These are phyloP conservation scores for Gymnogyps californianus DNA, from an alignment of 2,113 vertebrate genomes.

Conservation along the genomic window DNA sequence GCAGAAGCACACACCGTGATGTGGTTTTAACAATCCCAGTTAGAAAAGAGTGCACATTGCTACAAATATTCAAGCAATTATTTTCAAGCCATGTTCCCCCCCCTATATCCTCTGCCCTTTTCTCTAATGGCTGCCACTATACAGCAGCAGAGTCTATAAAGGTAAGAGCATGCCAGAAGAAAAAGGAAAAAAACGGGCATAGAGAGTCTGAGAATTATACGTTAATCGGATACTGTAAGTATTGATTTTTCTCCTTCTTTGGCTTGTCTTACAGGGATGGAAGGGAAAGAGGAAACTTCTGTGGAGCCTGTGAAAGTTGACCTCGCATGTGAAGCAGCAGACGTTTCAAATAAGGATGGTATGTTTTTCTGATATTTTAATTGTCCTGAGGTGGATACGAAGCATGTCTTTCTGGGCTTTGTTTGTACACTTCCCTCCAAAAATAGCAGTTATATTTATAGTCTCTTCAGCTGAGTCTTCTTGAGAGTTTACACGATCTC, in stretches of 20 bases:
- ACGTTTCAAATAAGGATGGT: constrained; percentile 64
- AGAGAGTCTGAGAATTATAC: background rate
- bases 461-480: background rate
- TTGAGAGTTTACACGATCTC: background rate
- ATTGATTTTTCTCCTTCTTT: constrained; percentile 10
- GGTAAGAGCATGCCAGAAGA: background rate
- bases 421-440: background rate
- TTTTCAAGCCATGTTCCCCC: background rate
- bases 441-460: background rate
- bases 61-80: background rate
- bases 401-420: background rate
- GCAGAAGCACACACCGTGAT: background rate
- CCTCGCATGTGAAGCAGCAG: constrained; percentile 22
- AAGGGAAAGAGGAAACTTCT: constrained; percentile 21
- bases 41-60: background rate
- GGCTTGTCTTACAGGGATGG: constrained; percentile 8
- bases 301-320: constrained; percentile 43
- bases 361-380: background rate
- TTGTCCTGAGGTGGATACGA: background rate
- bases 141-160: background rate
- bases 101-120: background rate
- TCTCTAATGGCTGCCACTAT: background rate
- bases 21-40: background rate
- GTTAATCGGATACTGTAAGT: background rate
- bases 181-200: background rate